These are phyloP conservation scores for Cebidichthys violaceus DNA, from an alignment of 2,113 vertebrate genomes.

Conservation along the genomic window DNA sequence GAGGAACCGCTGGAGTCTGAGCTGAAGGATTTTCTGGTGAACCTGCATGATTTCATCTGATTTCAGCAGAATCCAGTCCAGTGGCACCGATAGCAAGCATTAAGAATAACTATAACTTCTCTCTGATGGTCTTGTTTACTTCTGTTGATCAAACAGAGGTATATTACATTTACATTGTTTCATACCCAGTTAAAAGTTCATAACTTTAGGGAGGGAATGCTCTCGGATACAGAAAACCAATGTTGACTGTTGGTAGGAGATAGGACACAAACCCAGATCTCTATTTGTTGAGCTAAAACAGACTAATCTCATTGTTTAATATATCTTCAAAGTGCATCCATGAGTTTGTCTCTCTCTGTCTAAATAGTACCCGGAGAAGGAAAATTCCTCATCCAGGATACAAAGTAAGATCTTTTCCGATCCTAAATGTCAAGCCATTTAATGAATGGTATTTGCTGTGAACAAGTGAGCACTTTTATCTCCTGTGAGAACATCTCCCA, in stretches of 20 bases:
- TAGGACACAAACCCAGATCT: slow-evolving; percentile 32
- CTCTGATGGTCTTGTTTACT: neutral
- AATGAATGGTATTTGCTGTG: slow-evolving; percentile 66
- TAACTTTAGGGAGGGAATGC: neutral
- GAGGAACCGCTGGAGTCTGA: no score
- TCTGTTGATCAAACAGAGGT: neutral
- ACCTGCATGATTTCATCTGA: no score
- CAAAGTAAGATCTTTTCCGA: slow-evolving; percentile 46
- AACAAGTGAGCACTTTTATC: slow-evolving; percentile 60
- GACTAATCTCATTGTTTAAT: slow-evolving; percentile 65
- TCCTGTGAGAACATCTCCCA: slow-evolving; percentile 59
- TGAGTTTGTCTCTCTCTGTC: slow-evolving; percentile 37
- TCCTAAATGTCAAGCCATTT: slow-evolving; percentile 50
- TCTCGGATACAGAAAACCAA: slow-evolving; percentile 16
- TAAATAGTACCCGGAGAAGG: slow-evolving; percentile 38
- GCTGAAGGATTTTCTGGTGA: no score
- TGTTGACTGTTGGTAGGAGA: slow-evolving; percentile 15
- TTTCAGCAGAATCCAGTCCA: neutral
- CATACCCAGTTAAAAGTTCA: neutral
- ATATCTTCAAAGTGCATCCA: slow-evolving; percentile 45
- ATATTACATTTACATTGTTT: neutral
- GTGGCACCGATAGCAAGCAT: neutral
- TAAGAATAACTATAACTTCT: neutral
- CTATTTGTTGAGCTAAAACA: slow-evolving; percentile 43
- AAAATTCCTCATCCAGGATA: slow-evolving; percentile 45